phyloP scores from a whole-genome alignment of 2,797 vertebrate genomes.

The Odontamblyopus rebecca region DNA sequence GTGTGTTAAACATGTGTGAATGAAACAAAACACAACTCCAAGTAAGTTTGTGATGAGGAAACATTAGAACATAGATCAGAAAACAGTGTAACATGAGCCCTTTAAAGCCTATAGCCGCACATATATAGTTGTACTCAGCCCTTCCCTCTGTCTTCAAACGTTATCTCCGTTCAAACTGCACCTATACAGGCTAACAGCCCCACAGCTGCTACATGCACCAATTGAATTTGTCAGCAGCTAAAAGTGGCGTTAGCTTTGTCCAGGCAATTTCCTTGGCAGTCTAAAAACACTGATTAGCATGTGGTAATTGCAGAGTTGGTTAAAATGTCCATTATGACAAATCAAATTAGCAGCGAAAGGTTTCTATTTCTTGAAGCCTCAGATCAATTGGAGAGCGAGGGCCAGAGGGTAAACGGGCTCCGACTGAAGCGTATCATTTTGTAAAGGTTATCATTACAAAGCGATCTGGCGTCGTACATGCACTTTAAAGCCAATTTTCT shows the following conservation, averaged over 20 bases:
- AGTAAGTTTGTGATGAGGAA: too few relatives aligned
- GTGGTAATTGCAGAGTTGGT: background rate
- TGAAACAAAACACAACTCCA: too few relatives aligned
- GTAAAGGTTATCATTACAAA: constrained; percentile 12
- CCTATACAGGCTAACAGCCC: constrained; percentile 2
- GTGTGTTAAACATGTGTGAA: too few relatives aligned
- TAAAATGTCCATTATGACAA: background rate
- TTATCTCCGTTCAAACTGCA: background rate
- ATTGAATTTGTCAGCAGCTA: background rate
- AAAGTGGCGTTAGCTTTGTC: background rate
- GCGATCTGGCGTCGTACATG: background rate
- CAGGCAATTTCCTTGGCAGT: background rate
- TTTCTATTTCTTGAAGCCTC: background rate
- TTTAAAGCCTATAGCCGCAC: too few relatives aligned
- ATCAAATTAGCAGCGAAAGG: background rate
- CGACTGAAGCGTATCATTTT: background rate
- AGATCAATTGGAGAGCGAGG: background rate
- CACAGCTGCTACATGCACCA: constrained; percentile 8
- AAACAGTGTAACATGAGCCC: too few relatives aligned
- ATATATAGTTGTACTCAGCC: background rate
- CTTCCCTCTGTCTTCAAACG: background rate
- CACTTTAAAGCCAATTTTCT: background rate
- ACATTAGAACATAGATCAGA: too few relatives aligned
- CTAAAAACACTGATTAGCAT: constrained; percentile 6
- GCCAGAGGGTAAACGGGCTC: background rate